Base-by-base conservation (phyloP, 2,888 invertebrate species). In the Pinctada fucata region DNA sequence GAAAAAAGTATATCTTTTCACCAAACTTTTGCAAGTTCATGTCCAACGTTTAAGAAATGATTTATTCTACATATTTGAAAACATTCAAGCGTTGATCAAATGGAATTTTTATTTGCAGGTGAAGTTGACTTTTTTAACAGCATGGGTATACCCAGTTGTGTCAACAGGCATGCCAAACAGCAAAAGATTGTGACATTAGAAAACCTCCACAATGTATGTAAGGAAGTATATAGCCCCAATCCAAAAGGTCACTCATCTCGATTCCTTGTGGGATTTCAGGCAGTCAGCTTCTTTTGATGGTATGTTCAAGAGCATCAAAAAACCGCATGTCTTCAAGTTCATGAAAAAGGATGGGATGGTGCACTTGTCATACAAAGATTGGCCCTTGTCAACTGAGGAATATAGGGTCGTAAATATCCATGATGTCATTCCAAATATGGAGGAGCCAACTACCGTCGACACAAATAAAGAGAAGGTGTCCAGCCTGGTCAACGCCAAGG, bases 241-340 rank as follows among this genome's bases (percentile, higher is more conserved):
- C 67, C 67, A n/a, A n/a, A 45, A 67, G 10, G 67, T 67, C n/a
- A 10, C 16, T 10, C n/a, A 67, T 8, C 45, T 67, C 16, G 16
- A 67, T 10, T 31, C n/a, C 10, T 10, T 5, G 47, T 67, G 67
- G 16, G 5, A 67, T 6, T 45, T 45, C 16, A 10, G 67, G 67
- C 10, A 5, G 10, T 52, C 5, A 8, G 58, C 10, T 8, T 8
- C 58, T 52, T n/a, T n/a, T n/a, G 10, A 10, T 5, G 10, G 67
- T 10, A 67, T 16, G n/a, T 10, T 45, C 3, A 3, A 45, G 67
- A 45, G 67, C 10, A 67, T 67, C 16, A 67, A 67, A 45, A 45
- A 67, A 45, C 67, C 67, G 3, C 67, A n/a, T 45, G 45, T 67
- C n/a, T 67, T 67, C 45, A 67, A 67, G 45, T 31, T 67, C 8